phyloP scores from a whole-genome alignment of 2,113 vertebrate species.

The Pachycephala philippinensis region DNA sequence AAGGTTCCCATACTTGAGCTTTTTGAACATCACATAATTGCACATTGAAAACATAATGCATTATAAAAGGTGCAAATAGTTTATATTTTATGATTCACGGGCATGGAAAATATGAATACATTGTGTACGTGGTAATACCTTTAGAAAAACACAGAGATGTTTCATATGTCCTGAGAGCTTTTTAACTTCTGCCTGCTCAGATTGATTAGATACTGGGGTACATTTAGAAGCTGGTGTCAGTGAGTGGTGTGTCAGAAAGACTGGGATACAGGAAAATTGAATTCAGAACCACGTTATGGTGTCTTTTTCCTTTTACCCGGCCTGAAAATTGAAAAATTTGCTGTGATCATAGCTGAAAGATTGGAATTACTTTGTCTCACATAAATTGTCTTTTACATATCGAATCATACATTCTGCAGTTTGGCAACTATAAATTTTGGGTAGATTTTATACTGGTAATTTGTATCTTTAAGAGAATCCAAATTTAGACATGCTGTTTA shows the following conservation, averaged over 20 bases:
- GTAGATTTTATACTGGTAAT: neutral
- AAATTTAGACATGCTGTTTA: neutral
- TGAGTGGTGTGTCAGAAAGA: neutral
- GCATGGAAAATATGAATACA: neutral
- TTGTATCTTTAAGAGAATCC: neutral
- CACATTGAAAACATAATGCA: neutral
- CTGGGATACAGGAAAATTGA: neutral
- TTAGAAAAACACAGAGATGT: neutral
- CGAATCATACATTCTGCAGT: neutral
- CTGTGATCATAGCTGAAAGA: neutral
- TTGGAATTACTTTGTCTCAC: neutral
- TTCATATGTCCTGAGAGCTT: neutral
- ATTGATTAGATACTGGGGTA: neutral
- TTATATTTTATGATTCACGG: neutral
- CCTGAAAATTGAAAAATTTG: neutral
- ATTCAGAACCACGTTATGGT: neutral
- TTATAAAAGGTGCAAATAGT: neutral
- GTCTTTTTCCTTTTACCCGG: neutral
- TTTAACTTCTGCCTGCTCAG: neutral
- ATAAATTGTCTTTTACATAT: neutral
- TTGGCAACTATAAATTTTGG: neutral
- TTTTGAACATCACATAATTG: neutral
- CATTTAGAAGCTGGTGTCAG: neutral
- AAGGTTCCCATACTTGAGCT: neutral
- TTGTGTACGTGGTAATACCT: neutral